A percentile compares a stretch with the other conserved stretches of the same genome.
phyloP scores from a whole-genome alignment of 92 coral and sea anemone species.

The Desmophyllum pertusum region DNA sequence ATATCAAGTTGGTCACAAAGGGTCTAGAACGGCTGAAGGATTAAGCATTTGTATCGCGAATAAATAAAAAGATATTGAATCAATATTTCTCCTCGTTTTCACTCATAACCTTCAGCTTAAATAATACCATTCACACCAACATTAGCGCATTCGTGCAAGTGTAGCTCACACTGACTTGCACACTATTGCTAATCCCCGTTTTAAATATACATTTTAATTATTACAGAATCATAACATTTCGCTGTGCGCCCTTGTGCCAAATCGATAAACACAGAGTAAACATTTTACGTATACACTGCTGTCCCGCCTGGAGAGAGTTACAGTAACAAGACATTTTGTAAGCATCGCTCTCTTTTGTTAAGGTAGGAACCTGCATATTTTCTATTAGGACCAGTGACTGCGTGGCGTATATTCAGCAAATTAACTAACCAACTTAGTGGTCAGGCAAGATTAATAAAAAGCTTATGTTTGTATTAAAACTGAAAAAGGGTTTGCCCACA shows the following conservation, averaged over 20 bases:
- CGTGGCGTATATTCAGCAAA: not conserved
- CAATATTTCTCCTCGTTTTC: not conserved
- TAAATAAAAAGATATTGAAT: not conserved
- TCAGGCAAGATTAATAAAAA: not conserved
- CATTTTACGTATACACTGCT: too few species aligned
- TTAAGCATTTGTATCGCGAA: not conserved
- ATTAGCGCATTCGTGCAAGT: not conserved
- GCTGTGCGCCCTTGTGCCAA: not conserved
- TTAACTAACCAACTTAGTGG: not conserved
- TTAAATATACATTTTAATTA: constrained; percentile 2
- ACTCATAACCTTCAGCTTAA: not conserved
- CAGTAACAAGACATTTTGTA: too few species aligned
- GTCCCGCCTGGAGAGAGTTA: too few species aligned
- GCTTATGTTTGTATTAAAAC: not conserved
- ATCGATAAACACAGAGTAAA: too few species aligned
- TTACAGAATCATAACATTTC: not conserved
- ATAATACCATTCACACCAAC: not conserved
- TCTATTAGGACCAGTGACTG: not conserved
- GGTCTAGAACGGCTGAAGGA: too few species aligned
- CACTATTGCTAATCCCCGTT: not conserved
- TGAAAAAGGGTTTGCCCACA: not conserved
- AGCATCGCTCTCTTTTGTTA: not conserved
- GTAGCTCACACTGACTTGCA: not conserved
- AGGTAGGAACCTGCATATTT: not conserved
- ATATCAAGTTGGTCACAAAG: not conserved